Evolutionary conservation across 1,140 invertebrate genomes (phyloP).

Genomic region (Orussus abietinus): DNA sequence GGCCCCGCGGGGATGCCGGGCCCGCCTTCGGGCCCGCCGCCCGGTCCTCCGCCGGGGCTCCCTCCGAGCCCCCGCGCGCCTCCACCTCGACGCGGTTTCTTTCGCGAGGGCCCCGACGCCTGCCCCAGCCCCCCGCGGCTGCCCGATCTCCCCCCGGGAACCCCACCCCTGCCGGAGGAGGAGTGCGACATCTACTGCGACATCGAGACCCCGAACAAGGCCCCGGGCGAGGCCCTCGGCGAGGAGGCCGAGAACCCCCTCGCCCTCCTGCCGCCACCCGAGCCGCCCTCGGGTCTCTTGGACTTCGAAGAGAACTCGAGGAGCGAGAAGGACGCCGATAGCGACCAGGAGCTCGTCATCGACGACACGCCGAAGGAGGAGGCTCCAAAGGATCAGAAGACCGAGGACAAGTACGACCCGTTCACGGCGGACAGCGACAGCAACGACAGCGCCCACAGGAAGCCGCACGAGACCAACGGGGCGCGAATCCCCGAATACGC

Average conservation of each 20-base stretch:
- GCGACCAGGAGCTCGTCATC: slow-evolving; percentile 64
- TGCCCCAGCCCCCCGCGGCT: neutral
- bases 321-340: slow-evolving; percentile 59
- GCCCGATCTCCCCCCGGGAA: slow-evolving; percentile 24
- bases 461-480: neutral
- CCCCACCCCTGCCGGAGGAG: slow-evolving; percentile 23
- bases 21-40: slow-evolving; percentile 12
- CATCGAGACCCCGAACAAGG: slow-evolving; percentile 34
- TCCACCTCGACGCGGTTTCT: slow-evolving; percentile 7
- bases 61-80: neutral
- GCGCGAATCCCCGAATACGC: slow-evolving; percentile 9
- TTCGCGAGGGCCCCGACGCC: slow-evolving; percentile 22
- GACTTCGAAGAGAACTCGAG: slow-evolving; percentile 50
- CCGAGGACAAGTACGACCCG: slow-evolving; percentile 65
- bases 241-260: slow-evolving; percentile 20
- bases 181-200: slow-evolving; percentile 49
- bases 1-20: slow-evolving; percentile 8
- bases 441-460: slow-evolving; percentile 32
- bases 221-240: slow-evolving; percentile 20
- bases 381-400: slow-evolving; percentile 34
- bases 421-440: slow-evolving; percentile 53
- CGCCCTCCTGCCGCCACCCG: slow-evolving; percentile 49
- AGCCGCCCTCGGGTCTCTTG: slow-evolving; percentile 54
- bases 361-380: slow-evolving; percentile 57
- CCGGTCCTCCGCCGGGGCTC: slow-evolving; percentile 2